These are phyloP conservation scores for Catostylus mosaicus DNA, from an alignment of 30 jellyfish, hydroid and myxozoan genomes.

Conservation along the genomic window DNA sequence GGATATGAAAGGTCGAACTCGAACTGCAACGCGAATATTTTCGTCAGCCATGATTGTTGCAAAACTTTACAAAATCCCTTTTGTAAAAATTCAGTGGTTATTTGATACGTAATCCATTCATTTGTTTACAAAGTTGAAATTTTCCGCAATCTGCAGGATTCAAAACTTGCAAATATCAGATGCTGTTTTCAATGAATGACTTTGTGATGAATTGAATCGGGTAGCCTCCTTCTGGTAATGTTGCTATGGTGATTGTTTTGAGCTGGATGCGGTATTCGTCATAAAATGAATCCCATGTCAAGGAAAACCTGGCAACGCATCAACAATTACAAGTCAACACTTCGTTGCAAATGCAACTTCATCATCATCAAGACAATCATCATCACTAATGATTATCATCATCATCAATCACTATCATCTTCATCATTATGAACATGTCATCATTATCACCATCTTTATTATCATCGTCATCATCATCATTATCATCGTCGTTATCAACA, in stretches of 20 bases:
- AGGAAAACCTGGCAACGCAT: too few species aligned
- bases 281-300: neutral
- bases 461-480: too few species aligned
- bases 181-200: neutral
- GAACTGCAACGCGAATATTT: slow-evolving; percentile 89
- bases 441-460: too few species aligned
- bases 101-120: neutral
- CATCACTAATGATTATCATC: too few species aligned
- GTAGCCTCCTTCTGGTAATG: slow-evolving; percentile 6
- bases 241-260: slow-evolving; percentile 30
- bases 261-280: neutral
- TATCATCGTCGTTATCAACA: too few species aligned
- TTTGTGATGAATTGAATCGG: slow-evolving; percentile 12
- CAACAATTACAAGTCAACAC: too few species aligned
- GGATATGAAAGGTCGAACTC: slow-evolving; percentile 97
- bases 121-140: neutral
- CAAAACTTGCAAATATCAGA: neutral
- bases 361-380: too few species aligned
- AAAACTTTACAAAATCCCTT: neutral
- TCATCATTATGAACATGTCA: too few species aligned
- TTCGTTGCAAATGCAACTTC: too few species aligned
- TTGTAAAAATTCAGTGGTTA: neutral
- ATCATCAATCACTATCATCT: too few species aligned
- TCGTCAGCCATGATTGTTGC: slow-evolving; percentile 66
- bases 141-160: neutral